A percentile compares a stretch with the other conserved stretches of the same genome.
phyloP scores from a whole-genome alignment of 2,797 vertebrate genomes.

The Arnoldichthys spilopterus region DNA sequence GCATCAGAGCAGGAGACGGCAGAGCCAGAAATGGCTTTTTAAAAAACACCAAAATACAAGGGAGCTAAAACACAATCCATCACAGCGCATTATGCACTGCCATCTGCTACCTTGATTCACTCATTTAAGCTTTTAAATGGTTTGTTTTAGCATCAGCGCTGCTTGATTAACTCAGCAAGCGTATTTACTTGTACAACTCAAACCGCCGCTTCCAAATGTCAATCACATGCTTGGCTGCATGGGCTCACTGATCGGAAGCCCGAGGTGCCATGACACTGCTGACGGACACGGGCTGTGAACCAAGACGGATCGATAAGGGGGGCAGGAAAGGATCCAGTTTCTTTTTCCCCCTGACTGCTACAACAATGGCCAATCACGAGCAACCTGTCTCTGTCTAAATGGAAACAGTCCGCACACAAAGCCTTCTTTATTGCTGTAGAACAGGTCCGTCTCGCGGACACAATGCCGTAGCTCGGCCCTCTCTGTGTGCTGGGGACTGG shows the following conservation, averaged over 20 bases:
- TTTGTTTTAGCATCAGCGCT: constrained; percentile 20
- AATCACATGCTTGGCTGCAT: constrained; percentile 55
- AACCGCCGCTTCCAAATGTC: constrained; percentile 54
- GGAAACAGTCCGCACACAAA: constrained; percentile 55
- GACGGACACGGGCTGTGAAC: constrained; percentile 50
- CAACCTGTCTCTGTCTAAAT: constrained; percentile 50
- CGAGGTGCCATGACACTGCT: constrained; percentile 36
- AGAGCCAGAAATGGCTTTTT: constrained; percentile 5
- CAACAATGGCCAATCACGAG: constrained; percentile 44
- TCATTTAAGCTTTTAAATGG: constrained; percentile 35
- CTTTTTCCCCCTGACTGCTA: constrained; percentile 35
- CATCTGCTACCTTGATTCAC: constrained; percentile 23
- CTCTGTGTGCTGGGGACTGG: constrained; percentile 54
- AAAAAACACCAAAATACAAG: constrained; percentile 4
- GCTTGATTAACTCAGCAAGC: constrained; percentile 46
- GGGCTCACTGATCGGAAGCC: constrained; percentile 43
- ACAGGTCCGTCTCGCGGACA: constrained; percentile 52
- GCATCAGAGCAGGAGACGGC: background rate
- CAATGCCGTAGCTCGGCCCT: constrained; percentile 44
- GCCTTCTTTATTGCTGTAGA: constrained; percentile 49
- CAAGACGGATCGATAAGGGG: constrained; percentile 49
- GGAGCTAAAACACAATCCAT: background rate
- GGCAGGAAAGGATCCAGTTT: constrained; percentile 42
- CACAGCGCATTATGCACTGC: background rate
- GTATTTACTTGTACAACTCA: constrained; percentile 47